Conservation (phyloP, 2,797 vertebrate species). For the Acanthurus tractus region DNA sequence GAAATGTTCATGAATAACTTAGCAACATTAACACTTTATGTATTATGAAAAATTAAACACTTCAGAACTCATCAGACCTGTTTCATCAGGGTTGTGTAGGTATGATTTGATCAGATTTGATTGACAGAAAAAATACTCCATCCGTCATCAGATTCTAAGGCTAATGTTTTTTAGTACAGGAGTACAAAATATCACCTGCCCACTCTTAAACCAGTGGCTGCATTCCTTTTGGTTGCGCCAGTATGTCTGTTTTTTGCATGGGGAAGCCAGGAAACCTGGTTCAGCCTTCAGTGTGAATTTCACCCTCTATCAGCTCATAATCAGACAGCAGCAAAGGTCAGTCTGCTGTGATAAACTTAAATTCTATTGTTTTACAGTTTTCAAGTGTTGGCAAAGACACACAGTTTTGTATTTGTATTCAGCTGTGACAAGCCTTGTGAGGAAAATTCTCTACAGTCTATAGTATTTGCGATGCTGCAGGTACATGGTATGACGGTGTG, state of each 20-base stretch:
- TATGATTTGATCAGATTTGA: not conserved
- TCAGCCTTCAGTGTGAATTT: not conserved
- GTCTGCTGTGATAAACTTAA: too few species aligned
- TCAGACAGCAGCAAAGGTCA: not conserved
- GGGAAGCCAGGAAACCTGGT: too few species aligned
- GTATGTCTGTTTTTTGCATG: not conserved
- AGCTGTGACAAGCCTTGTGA: not conserved
- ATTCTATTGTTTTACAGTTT: not conserved
- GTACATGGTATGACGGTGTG: not conserved
- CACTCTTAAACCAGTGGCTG: not conserved
- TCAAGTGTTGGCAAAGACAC: not conserved
- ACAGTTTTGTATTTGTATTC: not conserved
- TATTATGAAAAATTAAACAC: not conserved
- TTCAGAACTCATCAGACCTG: too few species aligned
- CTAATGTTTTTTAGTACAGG: not conserved
- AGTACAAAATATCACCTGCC: not conserved
- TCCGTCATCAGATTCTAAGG: not conserved
- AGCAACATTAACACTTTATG: not conserved
- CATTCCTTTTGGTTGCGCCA: not conserved
- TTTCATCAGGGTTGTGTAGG: not conserved
- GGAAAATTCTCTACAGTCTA: not conserved
- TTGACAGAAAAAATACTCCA: not conserved
- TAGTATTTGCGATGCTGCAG: not conserved
- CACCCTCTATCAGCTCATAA: not conserved
- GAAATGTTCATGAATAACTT: not conserved